A percentile compares a stretch with the other conserved stretches of the same genome.
Conservation (phyloP, 92 coral and sea anemone species). For the Palythoa grandis region DNA sequence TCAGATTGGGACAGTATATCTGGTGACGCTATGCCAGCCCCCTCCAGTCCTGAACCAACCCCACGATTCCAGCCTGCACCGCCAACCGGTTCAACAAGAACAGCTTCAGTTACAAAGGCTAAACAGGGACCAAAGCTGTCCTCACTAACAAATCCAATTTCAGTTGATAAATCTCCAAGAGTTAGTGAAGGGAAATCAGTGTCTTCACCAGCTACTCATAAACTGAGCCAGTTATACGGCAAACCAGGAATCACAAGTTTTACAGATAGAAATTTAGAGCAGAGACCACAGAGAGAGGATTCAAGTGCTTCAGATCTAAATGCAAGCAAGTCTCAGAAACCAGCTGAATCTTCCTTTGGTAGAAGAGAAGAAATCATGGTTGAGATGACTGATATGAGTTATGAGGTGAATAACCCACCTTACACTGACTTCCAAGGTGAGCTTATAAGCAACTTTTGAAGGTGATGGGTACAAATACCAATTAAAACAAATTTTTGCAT, state of each 20-base stretch:
- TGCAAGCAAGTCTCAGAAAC: constrained; percentile 42
- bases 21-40: constrained; percentile 74
- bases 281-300: constrained; percentile 44
- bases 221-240: constrained; percentile 78
- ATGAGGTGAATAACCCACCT: constrained; percentile 72
- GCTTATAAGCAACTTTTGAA: neutral
- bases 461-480: too few species aligned
- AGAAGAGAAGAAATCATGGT: constrained; percentile 41
- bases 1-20: constrained; percentile 99
- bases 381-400: constrained; percentile 71
- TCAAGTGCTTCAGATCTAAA: constrained; percentile 48
- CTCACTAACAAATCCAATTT: constrained; percentile 24
- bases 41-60: constrained; percentile 78
- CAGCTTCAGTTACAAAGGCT: neutral
- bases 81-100: constrained; percentile 60
- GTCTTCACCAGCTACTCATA: constrained; percentile 45
- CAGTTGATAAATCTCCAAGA: constrained; percentile 48
- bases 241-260: constrained; percentile 70
- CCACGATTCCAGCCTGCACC: constrained; percentile 72
- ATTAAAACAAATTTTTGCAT: too few species aligned
- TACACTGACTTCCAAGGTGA: constrained; percentile 91
- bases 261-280: constrained; percentile 52
- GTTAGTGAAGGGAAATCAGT: neutral
- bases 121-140: constrained; percentile 6
- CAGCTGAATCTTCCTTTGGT: constrained; percentile 7